Evolutionary conservation across 2,888 invertebrate species (phyloP).

Genomic region (Cataglyphis altisquamis): DNA sequence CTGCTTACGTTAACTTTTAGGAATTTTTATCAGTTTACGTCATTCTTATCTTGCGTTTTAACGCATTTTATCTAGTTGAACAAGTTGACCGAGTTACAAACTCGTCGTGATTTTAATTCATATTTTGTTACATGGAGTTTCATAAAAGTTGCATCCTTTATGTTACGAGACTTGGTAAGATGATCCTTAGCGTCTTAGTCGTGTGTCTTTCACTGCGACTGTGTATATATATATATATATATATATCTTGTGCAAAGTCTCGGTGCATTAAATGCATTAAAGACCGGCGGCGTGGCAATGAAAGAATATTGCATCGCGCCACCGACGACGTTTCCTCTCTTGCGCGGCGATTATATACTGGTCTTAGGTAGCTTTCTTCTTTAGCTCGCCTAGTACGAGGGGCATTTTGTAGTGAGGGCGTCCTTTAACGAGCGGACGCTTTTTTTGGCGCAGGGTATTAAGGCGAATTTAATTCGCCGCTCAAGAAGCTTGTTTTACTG

Average conservation of each 20-base stretch:
- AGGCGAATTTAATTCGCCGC: conserved; percentile 39
- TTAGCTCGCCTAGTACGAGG: conserved; percentile 8
- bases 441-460: conserved; percentile 33
- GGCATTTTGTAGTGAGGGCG: conserved; percentile 29
- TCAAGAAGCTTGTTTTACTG: conserved; percentile 22
- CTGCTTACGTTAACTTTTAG: neutral
- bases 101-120: conserved; percentile 43
- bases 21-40: neutral
- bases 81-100: conserved; percentile 2
- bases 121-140: conserved; percentile 7
- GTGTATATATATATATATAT: conserved; percentile 70
- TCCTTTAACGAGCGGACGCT: conserved; percentile 39
- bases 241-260: conserved; percentile 65
- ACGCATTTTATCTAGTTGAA: conserved; percentile 7
- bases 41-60: neutral
- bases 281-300: conserved; percentile 47
- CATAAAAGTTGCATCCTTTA: conserved; percentile 53
- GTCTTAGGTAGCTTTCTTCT: conserved; percentile 32
- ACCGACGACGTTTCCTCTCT: conserved; percentile 33
- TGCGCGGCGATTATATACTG: conserved; percentile 27
- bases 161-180: conserved; percentile 54
- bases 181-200: conserved; percentile 68
- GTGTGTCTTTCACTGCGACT: conserved; percentile 54
- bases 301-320: conserved; percentile 55
- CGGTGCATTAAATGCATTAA: conserved; percentile 75